Evolutionary conservation across 2,113 vertebrate species (phyloP), one percentile per base, ranked within the genome.

Genomic region (Cinclus cinclus): DNA sequence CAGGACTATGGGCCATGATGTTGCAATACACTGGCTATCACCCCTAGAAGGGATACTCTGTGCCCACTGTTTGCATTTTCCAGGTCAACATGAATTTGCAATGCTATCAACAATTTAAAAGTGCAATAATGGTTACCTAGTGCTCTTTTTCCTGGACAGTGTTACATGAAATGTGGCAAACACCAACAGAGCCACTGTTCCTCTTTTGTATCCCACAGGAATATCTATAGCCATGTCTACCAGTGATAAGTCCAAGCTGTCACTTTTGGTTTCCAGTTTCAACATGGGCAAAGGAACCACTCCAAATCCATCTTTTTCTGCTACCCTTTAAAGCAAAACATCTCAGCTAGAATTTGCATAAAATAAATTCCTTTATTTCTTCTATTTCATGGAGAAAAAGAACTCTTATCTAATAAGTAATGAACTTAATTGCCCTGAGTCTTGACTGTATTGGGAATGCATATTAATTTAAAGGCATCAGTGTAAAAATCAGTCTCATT

Each of bases 401-500:
- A 56, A 42, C 6, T 68, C 27, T 7, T 24, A 28, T 77, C 67
- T 58, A 18, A 39, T 70, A 76, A 82, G 28, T 8, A 56, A 68
- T 79, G 60, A 87, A 71, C 13, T 58, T 52, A 78, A 59, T 67
- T 73, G 62, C 53, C 59, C 31, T 78, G 44, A 9, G 39, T 75
- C 81, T 89, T 92, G 70, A 62, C 71, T 65, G 28, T 41, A 31
- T 16, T 33, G 53, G 74, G 19, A 88, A 60, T 15, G 41, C 10
- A 9, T 73, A 65, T 58, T 62, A 64, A 78, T 58, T 79, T 85
- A 53, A 94, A 64, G 62, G 35, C 79, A 76, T 65, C 78, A 58
- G 22, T 73, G 62, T 92, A 64, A 92, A 92, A 96, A 88, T 92
- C 82, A 83, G 55, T n/a, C 39, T 71, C 42, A 64, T 83, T 65